Base-by-base conservation (phyloP, 2,888 invertebrate genomes). In the Phoenoteleia sp. region DNA sequence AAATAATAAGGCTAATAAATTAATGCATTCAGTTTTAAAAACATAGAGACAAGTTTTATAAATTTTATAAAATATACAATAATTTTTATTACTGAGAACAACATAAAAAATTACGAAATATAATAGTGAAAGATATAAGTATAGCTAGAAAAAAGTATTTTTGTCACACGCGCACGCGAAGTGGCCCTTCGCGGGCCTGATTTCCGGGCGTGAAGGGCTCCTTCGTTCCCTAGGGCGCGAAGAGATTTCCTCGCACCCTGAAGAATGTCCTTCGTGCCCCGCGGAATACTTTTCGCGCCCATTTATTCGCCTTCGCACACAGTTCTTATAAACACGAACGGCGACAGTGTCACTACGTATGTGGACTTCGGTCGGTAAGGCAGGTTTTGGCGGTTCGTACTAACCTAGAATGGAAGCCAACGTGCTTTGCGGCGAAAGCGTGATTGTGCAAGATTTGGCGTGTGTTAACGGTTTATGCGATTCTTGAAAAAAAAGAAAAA, bases 201-300 rank as follows among this genome's bases (percentile, higher is more conserved):
- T 4, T 29, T n/a, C n/a, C n/a, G n/a, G 39, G 13, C 39, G 13
- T 25, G 52, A 52, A 52, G 52, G 23, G 11, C 21, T 3, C 9
- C 25, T 13, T 52, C 52, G 52, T 52, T 52, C 52, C 25, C 52
- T 21, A 52, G 52, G 25, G 52, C 52, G 52, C 25, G 25, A 52
- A 52, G 52, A 52, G 25, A 25, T 52, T 52, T 52, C 52, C 25
- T 52, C 52, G 52, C 52, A 25, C 52, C 25, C 52, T 52, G 52
- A 23, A 21, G 21, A 52, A 52, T 23, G 23, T 25, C 11, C 52
- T 23, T 52, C 52, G 11, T 13, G 52, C 25, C 52, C 52, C 47
- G 47, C 17, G 11, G 47, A 19, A 47, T 19, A 47, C 17, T 47
- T 19, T 47, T 47, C 47, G 47, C 47, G 15, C 15, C 47, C 47